phyloP scores from a whole-genome alignment of 1,140 invertebrate species.

The Thalassaphorura encarpata region DNA sequence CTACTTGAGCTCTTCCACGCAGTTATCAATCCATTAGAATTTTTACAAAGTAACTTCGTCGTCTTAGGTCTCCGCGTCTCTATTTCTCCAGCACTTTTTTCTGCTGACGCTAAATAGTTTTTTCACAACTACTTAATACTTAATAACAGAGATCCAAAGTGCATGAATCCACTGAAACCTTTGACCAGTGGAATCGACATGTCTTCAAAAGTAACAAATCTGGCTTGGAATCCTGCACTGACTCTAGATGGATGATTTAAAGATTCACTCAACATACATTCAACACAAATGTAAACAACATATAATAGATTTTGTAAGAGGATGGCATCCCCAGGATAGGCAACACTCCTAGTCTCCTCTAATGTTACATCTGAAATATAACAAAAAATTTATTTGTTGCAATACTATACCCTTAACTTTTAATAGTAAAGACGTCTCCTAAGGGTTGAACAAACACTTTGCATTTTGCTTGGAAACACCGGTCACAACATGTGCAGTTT shows the following conservation, averaged over 20 bases:
- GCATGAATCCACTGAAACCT: constrained; percentile 75
- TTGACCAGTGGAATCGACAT: constrained; percentile 82
- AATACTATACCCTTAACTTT: not conserved
- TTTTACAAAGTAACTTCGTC: constrained; percentile 78
- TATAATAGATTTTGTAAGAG: constrained; percentile 63
- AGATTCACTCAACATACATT: constrained; percentile 78
- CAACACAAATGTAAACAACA: constrained; percentile 71
- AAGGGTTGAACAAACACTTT: constrained; percentile 78
- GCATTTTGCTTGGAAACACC: constrained; percentile 76
- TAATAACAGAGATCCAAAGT: constrained; percentile 82
- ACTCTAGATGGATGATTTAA: constrained; percentile 63
- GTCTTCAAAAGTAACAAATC: constrained; percentile 82
- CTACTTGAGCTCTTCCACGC: constrained; percentile 54
- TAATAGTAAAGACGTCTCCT: constrained; percentile 48
- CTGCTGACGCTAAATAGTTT: constrained; percentile 77
- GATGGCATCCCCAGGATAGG: constrained; percentile 91
- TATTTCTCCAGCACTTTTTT: constrained; percentile 82
- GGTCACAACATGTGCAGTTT: constrained; percentile 82
- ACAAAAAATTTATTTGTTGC: too few species aligned
- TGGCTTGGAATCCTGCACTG: constrained; percentile 70
- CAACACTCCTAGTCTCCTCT: constrained; percentile 62
- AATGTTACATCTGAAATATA: constrained; percentile 53
- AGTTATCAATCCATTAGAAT: constrained; percentile 85
- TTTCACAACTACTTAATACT: constrained; percentile 75
- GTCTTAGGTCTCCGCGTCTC: constrained; percentile 84